phyloP scores from a whole-genome alignment of 1,140 invertebrate species.

The Aphaenogaster rudis region DNA sequence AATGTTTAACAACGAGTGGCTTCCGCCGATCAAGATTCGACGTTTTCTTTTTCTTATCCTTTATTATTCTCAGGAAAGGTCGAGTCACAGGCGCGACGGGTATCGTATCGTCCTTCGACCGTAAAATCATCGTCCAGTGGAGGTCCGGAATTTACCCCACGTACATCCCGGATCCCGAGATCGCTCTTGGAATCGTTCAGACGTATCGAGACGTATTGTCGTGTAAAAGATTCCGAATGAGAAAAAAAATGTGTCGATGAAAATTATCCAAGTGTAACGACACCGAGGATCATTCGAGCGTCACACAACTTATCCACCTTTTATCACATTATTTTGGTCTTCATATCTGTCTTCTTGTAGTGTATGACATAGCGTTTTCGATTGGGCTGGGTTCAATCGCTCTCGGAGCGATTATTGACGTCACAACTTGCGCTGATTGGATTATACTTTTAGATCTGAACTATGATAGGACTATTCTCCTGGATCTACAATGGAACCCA shows the following conservation, averaged over 20 bases:
- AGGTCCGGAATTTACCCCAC: conserved; percentile 79
- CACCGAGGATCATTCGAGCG: conserved; percentile 1
- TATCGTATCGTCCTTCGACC: conserved; percentile 74
- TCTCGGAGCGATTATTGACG: no score
- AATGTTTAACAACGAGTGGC: conserved; percentile 25
- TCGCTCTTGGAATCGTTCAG: conserved; percentile 73
- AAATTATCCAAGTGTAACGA: conserved; percentile 33
- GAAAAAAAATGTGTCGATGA: conserved; percentile 62
- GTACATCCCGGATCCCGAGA: conserved; percentile 62
- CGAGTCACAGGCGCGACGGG: conserved; percentile 49
- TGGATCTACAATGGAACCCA: no score
- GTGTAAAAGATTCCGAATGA: conserved; percentile 57
- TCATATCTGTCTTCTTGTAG: background rate
- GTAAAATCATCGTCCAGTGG: conserved; percentile 83
- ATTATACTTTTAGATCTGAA: no score
- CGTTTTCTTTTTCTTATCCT: background rate
- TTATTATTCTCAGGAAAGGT: conserved; percentile 52
- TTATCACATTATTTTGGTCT: conserved; percentile 40
- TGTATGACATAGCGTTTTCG: background rate
- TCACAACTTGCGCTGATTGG: no score
- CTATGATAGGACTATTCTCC: no score
- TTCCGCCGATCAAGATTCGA: conserved; percentile 16
- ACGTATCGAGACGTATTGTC: conserved; percentile 71
- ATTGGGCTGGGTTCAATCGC: no score
- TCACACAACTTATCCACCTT: conserved; percentile 19